phyloP scores from a whole-genome alignment of 1,140 invertebrate species.

The Aphaenogaster rudis region DNA sequence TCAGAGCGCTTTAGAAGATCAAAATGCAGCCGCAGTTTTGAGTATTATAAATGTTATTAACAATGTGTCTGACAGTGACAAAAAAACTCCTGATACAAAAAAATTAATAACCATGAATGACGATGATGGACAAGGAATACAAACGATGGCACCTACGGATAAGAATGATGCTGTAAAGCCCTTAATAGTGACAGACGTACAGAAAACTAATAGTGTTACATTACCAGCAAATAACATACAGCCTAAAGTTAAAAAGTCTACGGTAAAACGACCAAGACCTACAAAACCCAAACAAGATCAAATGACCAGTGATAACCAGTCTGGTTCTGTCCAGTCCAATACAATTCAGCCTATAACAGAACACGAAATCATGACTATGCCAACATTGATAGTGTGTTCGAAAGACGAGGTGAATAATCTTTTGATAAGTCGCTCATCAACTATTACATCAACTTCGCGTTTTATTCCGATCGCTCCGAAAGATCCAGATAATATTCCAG shows the following conservation, averaged over 20 bases:
- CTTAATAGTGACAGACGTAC: background rate
- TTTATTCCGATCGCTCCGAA: constrained; percentile 82
- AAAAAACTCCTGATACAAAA: constrained; percentile 21
- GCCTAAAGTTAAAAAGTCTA: constrained; percentile 55
- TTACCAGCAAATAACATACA: background rate
- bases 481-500: constrained; percentile 21
- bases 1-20: constrained; percentile 78
- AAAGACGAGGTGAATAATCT: constrained; percentile 76
- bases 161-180: constrained; percentile 49
- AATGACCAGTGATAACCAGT: background rate
- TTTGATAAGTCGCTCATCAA: constrained; percentile 50
- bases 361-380: constrained; percentile 73
- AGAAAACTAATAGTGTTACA: background rate
- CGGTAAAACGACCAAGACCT: constrained; percentile 51
- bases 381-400: constrained; percentile 82
- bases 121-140: constrained; percentile 25
- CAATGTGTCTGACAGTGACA: constrained; percentile 48
- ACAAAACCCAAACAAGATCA: constrained; percentile 57
- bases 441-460: constrained; percentile 57
- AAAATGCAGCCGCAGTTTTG: constrained; percentile 83
- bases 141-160: background rate
- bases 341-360: constrained; percentile 34
- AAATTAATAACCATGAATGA: background rate
- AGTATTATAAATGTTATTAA: constrained; percentile 83
- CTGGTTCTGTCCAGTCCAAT: background rate